A percentile compares a stretch with the other conserved stretches of the same genome.
These are phyloP conservation scores for Mastomys coucha DNA, from an alignment of 2,113 vertebrate species.

Conservation along the genomic window DNA sequence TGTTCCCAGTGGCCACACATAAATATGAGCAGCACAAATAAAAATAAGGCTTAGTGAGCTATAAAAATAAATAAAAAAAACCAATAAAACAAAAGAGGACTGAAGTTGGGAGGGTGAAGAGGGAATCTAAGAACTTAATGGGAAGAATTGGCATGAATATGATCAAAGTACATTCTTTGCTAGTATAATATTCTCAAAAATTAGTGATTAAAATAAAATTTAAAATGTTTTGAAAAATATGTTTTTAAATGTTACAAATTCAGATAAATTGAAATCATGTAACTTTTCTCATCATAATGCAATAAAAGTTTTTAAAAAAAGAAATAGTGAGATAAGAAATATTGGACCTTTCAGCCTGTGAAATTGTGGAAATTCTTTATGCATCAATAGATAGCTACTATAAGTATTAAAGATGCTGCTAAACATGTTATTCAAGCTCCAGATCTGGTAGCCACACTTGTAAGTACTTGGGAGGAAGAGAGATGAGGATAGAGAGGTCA, in stretches of 20 bases:
- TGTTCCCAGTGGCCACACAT: too few species aligned
- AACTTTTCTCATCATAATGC: too few species aligned
- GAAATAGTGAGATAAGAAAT: background rate
- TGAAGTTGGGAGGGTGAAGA: too few species aligned
- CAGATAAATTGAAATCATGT: too few species aligned
- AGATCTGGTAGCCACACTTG: background rate
- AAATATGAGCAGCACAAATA: background rate
- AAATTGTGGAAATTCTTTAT: slow-evolving; percentile 27
- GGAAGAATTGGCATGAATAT: background rate
- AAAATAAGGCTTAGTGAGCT: background rate
- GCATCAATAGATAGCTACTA: background rate
- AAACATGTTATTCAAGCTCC: background rate
- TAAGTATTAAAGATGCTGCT: background rate
- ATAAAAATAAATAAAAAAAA: background rate
- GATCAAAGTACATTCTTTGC: background rate
- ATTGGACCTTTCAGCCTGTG: slow-evolving; percentile 14
- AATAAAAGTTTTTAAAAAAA: too few species aligned
- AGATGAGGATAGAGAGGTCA: background rate
- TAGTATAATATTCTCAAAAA: background rate
- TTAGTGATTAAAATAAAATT: background rate
- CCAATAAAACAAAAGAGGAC: background rate
- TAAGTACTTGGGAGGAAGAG: background rate
- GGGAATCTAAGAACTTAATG: background rate
- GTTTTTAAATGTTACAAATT: too few species aligned
- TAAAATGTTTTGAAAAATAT: background rate